Percentiles rank a stretch among this genome's conserved stretches.
Conservation (phyloP, 2,888 invertebrate genomes). For the Sminthurides aquaticus region DNA sequence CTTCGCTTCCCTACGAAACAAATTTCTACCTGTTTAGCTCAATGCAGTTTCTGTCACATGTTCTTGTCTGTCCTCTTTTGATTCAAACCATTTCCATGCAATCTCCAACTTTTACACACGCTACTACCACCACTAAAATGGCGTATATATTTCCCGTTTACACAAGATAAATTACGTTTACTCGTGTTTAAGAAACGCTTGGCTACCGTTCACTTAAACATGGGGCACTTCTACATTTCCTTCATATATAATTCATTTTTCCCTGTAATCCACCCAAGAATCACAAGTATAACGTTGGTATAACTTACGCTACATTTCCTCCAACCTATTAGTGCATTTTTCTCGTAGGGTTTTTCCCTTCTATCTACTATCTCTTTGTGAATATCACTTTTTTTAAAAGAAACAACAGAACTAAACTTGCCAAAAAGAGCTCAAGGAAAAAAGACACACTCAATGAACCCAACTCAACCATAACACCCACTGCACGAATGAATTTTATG, state of each 20-base stretch:
- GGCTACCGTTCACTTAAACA: background rate
- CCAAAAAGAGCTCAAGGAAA: slow-evolving; percentile 22
- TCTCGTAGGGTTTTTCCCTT: background rate
- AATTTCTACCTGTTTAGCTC: no score
- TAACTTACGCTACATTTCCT: slow-evolving; percentile 7
- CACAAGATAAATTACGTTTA: background rate
- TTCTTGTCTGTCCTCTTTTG: no score
- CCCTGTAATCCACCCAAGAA: no score
- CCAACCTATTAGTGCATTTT: background rate
- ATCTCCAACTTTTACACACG: no score
- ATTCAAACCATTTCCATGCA: no score
- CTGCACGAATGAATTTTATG: no score
- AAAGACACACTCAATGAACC: background rate
- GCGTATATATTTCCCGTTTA: background rate
- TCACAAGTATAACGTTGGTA: no score
- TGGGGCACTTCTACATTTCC: no score
- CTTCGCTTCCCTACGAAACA: no score
- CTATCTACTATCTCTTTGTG: background rate
- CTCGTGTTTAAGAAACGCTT: background rate
- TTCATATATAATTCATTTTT: no score
- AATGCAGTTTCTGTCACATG: no score
- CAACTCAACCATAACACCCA: background rate
- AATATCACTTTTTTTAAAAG: background rate
- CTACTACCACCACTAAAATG: no score
- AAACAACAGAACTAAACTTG: background rate